Base-by-base conservation (phyloP, 2,888 invertebrate species). In the Aspidiotus rigidus region DNA sequence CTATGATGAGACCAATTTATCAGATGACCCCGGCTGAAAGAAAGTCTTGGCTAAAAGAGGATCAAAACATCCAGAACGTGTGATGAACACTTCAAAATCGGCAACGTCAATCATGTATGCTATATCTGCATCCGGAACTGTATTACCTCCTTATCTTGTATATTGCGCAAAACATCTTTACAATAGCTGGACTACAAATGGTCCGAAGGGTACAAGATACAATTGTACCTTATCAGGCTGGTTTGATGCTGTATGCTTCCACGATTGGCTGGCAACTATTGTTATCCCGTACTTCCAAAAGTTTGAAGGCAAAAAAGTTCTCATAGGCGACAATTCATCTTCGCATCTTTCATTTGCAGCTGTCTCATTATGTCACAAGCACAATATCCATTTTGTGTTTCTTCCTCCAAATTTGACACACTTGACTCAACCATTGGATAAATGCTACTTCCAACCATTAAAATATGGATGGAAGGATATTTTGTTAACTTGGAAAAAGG, bases 1-100 rank as follows among this genome's bases (percentile, higher is more conserved):
- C 61, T 78, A 76, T 72, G 77, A 77, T 60, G 76, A 77, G 71
- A 76, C 76, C 0, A 74, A 75, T 62, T 44, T 78, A 40, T 57
- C 72, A 7, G 77, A 78, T 70, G 76, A 79, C 69, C 76, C 76
- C 41, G 76, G 76, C 0, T 71, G 63, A 49, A 75, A 73, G 62
- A 75, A 73, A 70, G 69, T 74, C 11, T 72, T 76, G n/a, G 55
- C 71, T 71, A 15, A 72, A 73, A 66, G 74, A 69, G 76, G 75
- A 7, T 64, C 66, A 10, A 77, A 77, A 71, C 74, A 78, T 70
- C 74, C 76, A 42, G 76, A 78, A 62, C 57, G 74, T 40, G 73
- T 76, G 10, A 74, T 75, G 69, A 75, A 78, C 67, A 69, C 73
- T 1, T 70, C 75, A 11, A 77, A 78, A 71, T 69, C 70, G 17